Evolutionary conservation across 2,888 invertebrate genomes (phyloP).

Genomic region (Protonemura montana): DNA sequence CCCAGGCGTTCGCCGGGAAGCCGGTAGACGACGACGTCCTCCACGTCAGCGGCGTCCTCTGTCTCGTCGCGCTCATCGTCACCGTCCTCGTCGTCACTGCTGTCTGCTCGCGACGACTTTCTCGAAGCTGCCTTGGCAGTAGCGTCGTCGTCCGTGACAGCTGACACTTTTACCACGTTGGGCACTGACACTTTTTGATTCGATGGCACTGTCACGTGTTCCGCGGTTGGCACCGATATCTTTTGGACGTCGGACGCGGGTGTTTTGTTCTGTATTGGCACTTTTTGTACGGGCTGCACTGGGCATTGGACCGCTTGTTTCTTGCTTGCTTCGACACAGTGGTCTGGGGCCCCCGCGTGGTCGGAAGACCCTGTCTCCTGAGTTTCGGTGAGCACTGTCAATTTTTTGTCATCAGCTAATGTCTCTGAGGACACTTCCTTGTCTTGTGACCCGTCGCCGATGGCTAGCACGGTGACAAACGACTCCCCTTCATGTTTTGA

Average conservation of each 20-base stretch:
- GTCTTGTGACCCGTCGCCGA: conserved; percentile 55
- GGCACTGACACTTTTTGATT: not conserved
- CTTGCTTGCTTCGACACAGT: not conserved
- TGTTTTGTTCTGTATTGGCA: not conserved
- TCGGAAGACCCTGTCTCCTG: not conserved
- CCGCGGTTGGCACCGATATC: not conserved
- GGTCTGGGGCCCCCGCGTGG: not conserved
- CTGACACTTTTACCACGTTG: not conserved
- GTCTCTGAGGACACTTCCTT: conserved; percentile 49
- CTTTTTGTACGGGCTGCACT: not conserved
- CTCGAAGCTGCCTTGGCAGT: not conserved
- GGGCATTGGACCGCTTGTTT: not conserved
- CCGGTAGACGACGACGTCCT: conserved; percentile 82
- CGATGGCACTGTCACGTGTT: not conserved
- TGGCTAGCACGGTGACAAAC: conserved; percentile 70
- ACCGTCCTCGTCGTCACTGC: conserved; percentile 2
- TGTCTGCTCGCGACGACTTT: not conserved
- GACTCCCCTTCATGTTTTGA: conserved; percentile 57
- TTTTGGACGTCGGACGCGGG: not conserved
- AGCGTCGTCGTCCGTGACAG: not conserved
- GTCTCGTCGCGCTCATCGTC: conserved; percentile 41
- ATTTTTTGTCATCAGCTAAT: conserved; percentile 46
- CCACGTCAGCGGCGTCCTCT: conserved; percentile 65
- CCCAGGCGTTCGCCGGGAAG: conserved; percentile 90
- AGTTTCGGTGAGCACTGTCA: not conserved